These are phyloP conservation scores for Acanthopagrus latus DNA, from an alignment of 2,797 vertebrate genomes.

Conservation along the genomic window DNA sequence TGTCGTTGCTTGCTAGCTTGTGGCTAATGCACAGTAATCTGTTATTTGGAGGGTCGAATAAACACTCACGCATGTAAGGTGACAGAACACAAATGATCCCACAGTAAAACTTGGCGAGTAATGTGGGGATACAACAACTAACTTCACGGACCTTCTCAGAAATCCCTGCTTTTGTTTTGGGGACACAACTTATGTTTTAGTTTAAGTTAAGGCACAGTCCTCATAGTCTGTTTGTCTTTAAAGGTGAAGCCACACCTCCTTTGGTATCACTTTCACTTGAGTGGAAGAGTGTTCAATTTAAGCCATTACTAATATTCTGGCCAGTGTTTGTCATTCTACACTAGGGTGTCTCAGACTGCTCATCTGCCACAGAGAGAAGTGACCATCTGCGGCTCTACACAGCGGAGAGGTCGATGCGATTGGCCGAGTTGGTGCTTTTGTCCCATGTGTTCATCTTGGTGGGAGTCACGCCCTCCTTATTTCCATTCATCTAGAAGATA, in stretches of 20 bases:
- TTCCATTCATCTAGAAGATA: conserved; percentile 90
- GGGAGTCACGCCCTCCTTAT: conserved; percentile 89
- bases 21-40: no score
- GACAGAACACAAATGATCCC: no score
- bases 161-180: conserved; percentile 31
- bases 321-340: conserved; percentile 68
- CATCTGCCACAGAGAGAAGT: conserved; percentile 22
- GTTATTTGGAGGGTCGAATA: no score
- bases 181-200: conserved; percentile 22
- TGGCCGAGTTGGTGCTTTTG: conserved; percentile 93
- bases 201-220: conserved; percentile 67
- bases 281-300: conserved; percentile 42
- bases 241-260: conserved; percentile 40
- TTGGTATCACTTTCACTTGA: conserved; percentile 44
- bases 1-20: no score
- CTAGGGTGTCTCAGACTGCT: conserved; percentile 31
- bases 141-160: conserved; percentile 36
- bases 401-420: conserved; percentile 92
- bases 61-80: no score
- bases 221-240: conserved; percentile 73
- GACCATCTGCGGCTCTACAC: conserved; percentile 82
- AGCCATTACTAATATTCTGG: conserved; percentile 52
- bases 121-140: neutral
- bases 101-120: no score
- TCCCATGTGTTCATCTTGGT: conserved; percentile 96